Conservation (phyloP, 2,113 vertebrate genomes). For the Trogon melanurus region DNA sequence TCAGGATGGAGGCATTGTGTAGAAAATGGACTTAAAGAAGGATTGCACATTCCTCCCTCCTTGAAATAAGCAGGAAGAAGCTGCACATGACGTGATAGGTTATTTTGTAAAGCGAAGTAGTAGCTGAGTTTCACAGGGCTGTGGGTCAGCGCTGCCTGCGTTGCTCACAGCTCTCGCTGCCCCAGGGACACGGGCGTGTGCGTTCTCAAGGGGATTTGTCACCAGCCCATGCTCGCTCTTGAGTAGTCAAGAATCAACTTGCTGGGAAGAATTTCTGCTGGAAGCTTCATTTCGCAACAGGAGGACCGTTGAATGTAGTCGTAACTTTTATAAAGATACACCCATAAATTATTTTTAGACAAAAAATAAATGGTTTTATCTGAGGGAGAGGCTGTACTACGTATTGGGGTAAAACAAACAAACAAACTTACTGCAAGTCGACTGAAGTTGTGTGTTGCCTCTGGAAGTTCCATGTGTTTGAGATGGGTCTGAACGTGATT, state of each 20-base stretch:
- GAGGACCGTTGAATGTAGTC: not conserved
- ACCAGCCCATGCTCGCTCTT: not conserved
- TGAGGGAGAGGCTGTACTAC: not conserved
- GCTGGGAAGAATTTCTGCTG: not conserved
- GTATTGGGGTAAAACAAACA: not conserved
- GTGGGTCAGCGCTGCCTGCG: fast-evolving
- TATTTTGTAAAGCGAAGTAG: not conserved
- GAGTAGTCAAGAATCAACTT: not conserved
- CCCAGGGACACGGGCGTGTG: not conserved
- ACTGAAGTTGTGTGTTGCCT: not conserved
- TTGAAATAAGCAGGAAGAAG: not conserved
- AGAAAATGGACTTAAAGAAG: not conserved
- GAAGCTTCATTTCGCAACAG: not conserved
- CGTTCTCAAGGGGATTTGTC: not conserved
- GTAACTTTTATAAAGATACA: not conserved
- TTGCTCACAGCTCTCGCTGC: not conserved
- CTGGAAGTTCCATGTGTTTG: not conserved
- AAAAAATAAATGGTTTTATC: not conserved
- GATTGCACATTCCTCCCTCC: not conserved
- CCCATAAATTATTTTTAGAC: not conserved
- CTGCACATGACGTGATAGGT: fast-evolving
- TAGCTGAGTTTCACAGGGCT: not conserved
- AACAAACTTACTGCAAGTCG: not conserved
- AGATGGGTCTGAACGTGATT: not conserved
- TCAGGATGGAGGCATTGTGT: not conserved